A percentile compares a stretch with the other conserved stretches of the same genome.
Conservation (phyloP, 2,797 vertebrate species). For the Discoglossus pictus region DNA sequence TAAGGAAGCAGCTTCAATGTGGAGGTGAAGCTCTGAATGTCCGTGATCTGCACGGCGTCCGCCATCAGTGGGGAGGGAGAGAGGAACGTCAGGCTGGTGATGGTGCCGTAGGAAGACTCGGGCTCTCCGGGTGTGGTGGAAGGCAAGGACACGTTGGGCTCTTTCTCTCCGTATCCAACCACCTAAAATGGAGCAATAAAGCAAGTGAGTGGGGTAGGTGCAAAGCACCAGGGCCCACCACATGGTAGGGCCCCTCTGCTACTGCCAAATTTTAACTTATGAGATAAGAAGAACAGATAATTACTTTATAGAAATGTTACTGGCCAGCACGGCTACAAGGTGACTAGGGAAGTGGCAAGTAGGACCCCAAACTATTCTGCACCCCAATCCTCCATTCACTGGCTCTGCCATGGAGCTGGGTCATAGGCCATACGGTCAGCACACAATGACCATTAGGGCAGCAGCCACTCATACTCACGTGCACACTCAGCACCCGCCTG, state of each 20-base stretch:
- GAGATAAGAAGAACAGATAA: no score
- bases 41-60: conserved; percentile 71
- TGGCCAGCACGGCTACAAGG: no score
- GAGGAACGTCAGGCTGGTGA: conserved; percentile 82
- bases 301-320: no score
- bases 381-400: no score
- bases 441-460: no score
- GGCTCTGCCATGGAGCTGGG: no score
- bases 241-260: no score
- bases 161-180: conserved; percentile 85
- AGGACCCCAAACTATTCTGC: no score
- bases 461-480: conserved; percentile 83
- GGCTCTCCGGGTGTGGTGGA: conserved; percentile 53
- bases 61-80: conserved; percentile 68
- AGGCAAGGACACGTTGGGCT: conserved; percentile 68
- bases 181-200: conserved; percentile 76
- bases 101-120: conserved; percentile 76
- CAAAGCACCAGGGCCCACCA: no score
- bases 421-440: no score
- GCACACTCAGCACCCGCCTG: conserved; percentile 86
- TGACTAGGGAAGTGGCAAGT: no score
- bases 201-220: neutral
- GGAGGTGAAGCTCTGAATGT: conserved; percentile 87
- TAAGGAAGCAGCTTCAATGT: conserved; percentile 84
- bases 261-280: no score